A percentile compares a stretch with the other conserved stretches of the same genome.
phyloP scores from a whole-genome alignment of 2,888 invertebrate genomes.

The Ceriagrion tenellum region DNA sequence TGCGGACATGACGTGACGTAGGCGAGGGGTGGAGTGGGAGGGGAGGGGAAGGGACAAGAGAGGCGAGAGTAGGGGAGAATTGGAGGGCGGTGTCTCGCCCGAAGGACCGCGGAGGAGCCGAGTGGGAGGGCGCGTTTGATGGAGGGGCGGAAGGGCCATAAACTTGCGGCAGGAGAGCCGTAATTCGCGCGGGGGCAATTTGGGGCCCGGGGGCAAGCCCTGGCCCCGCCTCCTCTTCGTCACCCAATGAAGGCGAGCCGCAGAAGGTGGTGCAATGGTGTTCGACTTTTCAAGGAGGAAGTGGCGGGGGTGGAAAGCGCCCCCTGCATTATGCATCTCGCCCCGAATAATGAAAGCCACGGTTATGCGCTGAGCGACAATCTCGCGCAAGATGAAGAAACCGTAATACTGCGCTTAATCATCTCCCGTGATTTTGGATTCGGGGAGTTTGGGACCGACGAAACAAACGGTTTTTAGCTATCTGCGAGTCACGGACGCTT shows the following conservation, averaged over 20 bases:
- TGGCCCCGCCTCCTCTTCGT: conserved; percentile 37
- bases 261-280: conserved; percentile 28
- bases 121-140: conserved; percentile 31
- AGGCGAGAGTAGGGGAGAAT: background rate
- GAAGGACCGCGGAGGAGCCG: background rate
- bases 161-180: conserved; percentile 30
- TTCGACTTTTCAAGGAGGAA: background rate
- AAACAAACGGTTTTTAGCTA: too few species aligned
- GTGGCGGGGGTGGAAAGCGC: background rate
- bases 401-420: background rate
- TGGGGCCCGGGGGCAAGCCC: conserved; percentile 17
- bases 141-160: conserved; percentile 37
- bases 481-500: too few species aligned
- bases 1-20: background rate
- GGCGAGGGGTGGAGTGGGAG: background rate
- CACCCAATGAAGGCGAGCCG: conserved; percentile 37
- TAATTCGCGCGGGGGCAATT: conserved; percentile 48
- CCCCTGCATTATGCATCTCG: background rate
- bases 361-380: background rate
- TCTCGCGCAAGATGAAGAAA: background rate
- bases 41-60: background rate
- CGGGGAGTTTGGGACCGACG: background rate
- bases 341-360: background rate
- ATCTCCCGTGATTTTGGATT: background rate
- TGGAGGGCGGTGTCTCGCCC: background rate